Base-by-base conservation (phyloP, 1,140 invertebrate species). In the Anagrus nilaparvatae region DNA sequence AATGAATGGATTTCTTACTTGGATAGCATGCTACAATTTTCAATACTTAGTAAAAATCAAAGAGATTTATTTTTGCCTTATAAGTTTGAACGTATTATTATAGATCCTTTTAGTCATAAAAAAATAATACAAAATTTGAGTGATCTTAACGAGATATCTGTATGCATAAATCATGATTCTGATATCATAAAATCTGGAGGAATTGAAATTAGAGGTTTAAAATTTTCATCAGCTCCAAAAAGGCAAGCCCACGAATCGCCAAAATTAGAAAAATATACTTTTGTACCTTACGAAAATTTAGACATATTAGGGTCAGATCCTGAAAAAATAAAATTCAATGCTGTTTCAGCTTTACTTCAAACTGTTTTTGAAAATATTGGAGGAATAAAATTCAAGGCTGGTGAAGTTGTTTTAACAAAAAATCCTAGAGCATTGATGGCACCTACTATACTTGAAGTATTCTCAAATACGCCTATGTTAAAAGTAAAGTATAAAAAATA, bases 1-100 rank as follows among this genome's bases (percentile, higher is more conserved):
- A 79, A 79, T 49, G 87, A 90, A 59, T 93, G 86, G 86, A 78
- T 89, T 2, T 74, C 86, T 2, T 92, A 90, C 63, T 76, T 93
- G 71, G 89, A 93, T 64, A 86, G 82, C 17, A 81, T 93, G 77
- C 64, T 93, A n/a, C n/a, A n/a, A n/a, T n/a, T 31, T 12, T 12
- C 29, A 5, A 14, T 31, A 13, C 8, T 7, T 5, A 12, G 8
- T 10, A 14, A 5, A 30, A 30, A 30, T 30, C 12, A 3, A 16
- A 6, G 21, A 23, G n/a, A 9, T 30, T 30, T 6, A 30, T 30
- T 30, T 30, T 8, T 30, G 5, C 5, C 16, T 30, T 30, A 33
- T 19, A 0, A 10, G 2, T 1, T 10, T 19, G 3, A 14, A 33
- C 6, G 6, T 7, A 2, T 10, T 24, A 14, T 21, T 36, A 4